Evolutionary conservation across 2,797 vertebrate species (phyloP).

Genomic region (Brachyalestes nurse): DNA sequence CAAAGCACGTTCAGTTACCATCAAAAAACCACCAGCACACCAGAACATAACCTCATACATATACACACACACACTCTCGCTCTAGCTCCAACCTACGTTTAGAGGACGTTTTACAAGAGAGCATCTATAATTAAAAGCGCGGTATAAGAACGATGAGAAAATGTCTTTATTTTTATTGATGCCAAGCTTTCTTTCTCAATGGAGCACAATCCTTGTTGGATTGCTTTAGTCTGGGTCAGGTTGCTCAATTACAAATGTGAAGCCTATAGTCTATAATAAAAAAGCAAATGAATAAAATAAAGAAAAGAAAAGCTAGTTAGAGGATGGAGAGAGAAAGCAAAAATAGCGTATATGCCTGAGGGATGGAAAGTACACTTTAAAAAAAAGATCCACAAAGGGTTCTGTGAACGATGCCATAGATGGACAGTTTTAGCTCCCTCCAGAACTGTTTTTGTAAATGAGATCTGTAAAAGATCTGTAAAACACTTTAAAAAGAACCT

Average conservation of each 20-base stretch:
- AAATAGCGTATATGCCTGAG: no score
- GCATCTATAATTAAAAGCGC: constrained; percentile 70
- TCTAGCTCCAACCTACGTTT: constrained; percentile 68
- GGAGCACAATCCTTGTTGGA: constrained; percentile 5
- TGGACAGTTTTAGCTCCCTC: no score
- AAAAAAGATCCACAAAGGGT: no score
- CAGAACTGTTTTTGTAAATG: no score
- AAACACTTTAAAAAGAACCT: no score
- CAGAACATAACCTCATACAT: constrained; percentile 29
- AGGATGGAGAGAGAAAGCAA: not conserved
- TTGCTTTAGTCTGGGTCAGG: constrained; percentile 13
- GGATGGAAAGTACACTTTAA: not conserved
- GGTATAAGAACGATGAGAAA: constrained; percentile 60
- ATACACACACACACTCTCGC: not conserved
- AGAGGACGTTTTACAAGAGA: constrained; percentile 71
- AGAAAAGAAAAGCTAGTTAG: constrained; percentile 22
- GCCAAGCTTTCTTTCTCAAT: constrained; percentile 1
- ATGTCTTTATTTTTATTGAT: constrained; percentile 68
- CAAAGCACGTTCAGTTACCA: constrained; percentile 2
- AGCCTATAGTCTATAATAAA: not conserved
- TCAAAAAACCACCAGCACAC: constrained; percentile 28
- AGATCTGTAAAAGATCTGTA: no score
- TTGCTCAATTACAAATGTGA: not conserved
- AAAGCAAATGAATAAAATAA: constrained; percentile 23
- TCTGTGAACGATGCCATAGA: no score